phyloP scores from a whole-genome alignment of 2,888 invertebrate genomes.

The Plagodis dolabraria region DNA sequence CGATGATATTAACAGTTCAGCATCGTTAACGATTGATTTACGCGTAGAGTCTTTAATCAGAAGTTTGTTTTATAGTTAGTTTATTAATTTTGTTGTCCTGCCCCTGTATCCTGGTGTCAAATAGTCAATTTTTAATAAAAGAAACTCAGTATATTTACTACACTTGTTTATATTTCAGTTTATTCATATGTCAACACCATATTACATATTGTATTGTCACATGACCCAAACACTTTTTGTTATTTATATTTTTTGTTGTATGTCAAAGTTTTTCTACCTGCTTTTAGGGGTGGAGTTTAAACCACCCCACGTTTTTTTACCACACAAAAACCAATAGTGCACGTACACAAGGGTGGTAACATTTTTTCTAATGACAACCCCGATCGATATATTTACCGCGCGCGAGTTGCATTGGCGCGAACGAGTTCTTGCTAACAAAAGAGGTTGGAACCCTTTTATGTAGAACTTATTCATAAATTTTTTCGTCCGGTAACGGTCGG shows the following conservation, averaged over 20 bases:
- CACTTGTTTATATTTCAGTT: too few species aligned
- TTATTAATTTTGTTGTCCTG: too few species aligned
- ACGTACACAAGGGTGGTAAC: slow-evolving; percentile 67
- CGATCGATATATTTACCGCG: slow-evolving; percentile 78
- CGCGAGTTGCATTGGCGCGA: slow-evolving; percentile 65
- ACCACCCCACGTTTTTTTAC: slow-evolving; percentile 74
- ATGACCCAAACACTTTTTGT: slow-evolving; percentile 36
- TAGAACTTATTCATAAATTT: slow-evolving; percentile 78
- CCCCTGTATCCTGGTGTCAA: too few species aligned
- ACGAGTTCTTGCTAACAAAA: slow-evolving; percentile 68
- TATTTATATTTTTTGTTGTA: slow-evolving; percentile 47
- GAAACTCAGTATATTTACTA: too few species aligned
- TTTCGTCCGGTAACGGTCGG: slow-evolving; percentile 75
- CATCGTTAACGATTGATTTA: too few species aligned
- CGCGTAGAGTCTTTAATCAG: too few species aligned
- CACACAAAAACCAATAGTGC: slow-evolving; percentile 70
- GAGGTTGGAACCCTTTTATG: slow-evolving; percentile 66
- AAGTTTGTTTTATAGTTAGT: too few species aligned
- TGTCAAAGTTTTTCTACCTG: slow-evolving; percentile 69
- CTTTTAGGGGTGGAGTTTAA: slow-evolving; percentile 64
- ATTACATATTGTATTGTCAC: slow-evolving; percentile 16
- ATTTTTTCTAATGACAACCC: slow-evolving; percentile 65
- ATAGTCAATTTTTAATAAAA: too few species aligned
- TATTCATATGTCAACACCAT: slow-evolving; percentile 13
- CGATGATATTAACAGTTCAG: too few species aligned